A percentile compares a stretch with the other conserved stretches of the same genome.
Evolutionary conservation across 2,113 vertebrate genomes (phyloP).

Genomic region (Pogona vitticeps): DNA sequence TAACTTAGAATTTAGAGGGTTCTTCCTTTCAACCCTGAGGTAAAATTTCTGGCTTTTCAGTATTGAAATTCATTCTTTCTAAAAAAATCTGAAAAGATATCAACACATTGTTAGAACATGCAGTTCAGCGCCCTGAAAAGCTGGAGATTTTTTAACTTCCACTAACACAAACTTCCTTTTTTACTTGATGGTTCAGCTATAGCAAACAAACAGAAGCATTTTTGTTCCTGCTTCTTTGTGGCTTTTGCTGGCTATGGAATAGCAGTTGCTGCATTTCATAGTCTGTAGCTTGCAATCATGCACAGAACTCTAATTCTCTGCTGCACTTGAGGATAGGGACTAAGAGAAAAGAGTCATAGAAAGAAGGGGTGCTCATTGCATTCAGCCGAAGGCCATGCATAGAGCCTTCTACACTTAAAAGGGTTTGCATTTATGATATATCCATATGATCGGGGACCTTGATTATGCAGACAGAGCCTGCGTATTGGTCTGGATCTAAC

Average conservation of each 20-base stretch:
- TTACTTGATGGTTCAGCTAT: neutral
- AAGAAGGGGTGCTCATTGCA: neutral
- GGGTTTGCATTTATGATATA: neutral
- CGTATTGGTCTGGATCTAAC: too few species aligned
- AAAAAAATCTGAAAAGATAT: slow-evolving; percentile 5
- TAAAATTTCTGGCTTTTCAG: neutral
- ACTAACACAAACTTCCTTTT: neutral
- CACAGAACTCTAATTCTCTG: neutral
- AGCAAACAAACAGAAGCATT: neutral
- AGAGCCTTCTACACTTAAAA: neutral
- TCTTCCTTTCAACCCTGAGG: slow-evolving; percentile 18
- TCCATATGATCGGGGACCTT: neutral
- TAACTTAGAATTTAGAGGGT: slow-evolving; percentile 48
- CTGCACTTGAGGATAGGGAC: neutral
- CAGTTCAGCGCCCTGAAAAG: neutral
- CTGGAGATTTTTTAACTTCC: slow-evolving; percentile 4
- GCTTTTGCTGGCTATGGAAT: neutral
- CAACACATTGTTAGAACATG: neutral
- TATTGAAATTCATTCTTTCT: slow-evolving; percentile 33
- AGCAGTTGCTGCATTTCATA: neutral
- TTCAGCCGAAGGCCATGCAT: neutral
- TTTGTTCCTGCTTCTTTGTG: neutral
- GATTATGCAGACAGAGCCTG: neutral
- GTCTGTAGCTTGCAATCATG: neutral
- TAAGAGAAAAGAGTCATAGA: neutral